Conservation (phyloP, 1,140 invertebrate genomes). For the Oryctes rhinoceros region DNA sequence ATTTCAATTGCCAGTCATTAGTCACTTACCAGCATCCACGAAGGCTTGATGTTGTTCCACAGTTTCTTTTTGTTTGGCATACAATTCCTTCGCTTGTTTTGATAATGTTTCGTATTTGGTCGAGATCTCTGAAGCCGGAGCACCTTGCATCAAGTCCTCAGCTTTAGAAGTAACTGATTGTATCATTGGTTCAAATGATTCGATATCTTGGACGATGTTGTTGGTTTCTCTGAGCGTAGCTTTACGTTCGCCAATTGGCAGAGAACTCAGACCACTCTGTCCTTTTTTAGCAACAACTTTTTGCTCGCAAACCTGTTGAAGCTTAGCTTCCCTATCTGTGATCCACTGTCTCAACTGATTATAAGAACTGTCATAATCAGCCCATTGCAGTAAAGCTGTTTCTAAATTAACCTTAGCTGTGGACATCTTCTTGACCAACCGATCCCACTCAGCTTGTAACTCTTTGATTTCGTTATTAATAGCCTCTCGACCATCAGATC, state of each 20-base stretch:
- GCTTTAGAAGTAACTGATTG: constrained; percentile 92
- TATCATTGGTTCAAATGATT: constrained; percentile 94
- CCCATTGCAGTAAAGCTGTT: constrained; percentile 91
- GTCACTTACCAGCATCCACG: constrained; percentile 76
- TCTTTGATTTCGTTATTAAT: constrained; percentile 90
- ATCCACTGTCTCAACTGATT: constrained; percentile 94
- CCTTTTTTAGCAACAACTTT: constrained; percentile 83
- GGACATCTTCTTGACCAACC: constrained; percentile 89
- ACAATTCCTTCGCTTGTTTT: constrained; percentile 88
- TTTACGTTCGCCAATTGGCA: constrained; percentile 85
- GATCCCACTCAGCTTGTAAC: constrained; percentile 92
- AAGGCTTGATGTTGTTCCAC: constrained; percentile 91
- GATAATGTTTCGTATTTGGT: constrained; percentile 89
- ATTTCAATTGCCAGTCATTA: background rate
- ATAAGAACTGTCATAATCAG: constrained; percentile 93
- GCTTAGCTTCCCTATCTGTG: constrained; percentile 90
- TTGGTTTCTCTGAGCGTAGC: constrained; percentile 89
- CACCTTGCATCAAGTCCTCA: constrained; percentile 85
- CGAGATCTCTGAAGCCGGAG: constrained; percentile 87
- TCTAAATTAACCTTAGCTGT: constrained; percentile 92
- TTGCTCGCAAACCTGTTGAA: constrained; percentile 91
- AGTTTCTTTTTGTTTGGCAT: constrained; percentile 89
- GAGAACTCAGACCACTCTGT: constrained; percentile 76
- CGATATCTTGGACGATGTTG: constrained; percentile 93
- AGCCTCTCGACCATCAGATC: constrained; percentile 87